These are phyloP conservation scores for Drosophila ambigua DNA, from an alignment of 1,140 invertebrate genomes.

Conservation along the genomic window DNA sequence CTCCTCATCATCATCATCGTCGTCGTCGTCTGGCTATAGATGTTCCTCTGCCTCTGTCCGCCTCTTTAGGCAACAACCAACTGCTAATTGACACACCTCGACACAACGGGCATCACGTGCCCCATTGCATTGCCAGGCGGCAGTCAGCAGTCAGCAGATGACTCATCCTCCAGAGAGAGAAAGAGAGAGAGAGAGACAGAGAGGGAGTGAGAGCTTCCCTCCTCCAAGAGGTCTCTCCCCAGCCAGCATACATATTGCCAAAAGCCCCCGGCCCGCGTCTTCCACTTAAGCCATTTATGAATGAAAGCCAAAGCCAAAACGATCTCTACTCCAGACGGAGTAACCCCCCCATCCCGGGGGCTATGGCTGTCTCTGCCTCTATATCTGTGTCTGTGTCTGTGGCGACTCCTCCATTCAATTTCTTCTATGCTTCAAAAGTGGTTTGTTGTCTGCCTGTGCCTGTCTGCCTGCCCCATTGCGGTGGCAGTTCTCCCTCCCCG, in stretches of 20 bases:
- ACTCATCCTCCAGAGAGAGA: constrained; percentile 35
- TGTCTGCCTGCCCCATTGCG: constrained; percentile 17
- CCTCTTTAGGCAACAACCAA: constrained; percentile 60
- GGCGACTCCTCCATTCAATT: constrained; percentile 57
- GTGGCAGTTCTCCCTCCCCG: background rate
- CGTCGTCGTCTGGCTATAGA: background rate
- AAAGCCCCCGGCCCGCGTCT: constrained; percentile 43
- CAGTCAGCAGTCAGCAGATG: constrained; percentile 35
- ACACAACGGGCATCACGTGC: constrained; percentile 68
- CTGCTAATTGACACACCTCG: constrained; percentile 80
- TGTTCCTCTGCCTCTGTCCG: constrained; percentile 20
- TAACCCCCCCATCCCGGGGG: constrained; percentile 36
- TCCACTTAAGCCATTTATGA: constrained; percentile 67
- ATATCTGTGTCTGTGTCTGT: constrained; percentile 9
- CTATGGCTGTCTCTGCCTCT: background rate
- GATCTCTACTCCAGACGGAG: constrained; percentile 3
- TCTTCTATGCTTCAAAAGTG: constrained; percentile 59
- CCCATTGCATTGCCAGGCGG: constrained; percentile 34
- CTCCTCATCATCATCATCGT: constrained; percentile 13
- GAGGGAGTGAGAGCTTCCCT: no score
- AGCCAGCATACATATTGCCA: constrained; percentile 63
- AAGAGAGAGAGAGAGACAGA: no score
- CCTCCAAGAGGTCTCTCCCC: background rate
- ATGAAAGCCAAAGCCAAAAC: constrained; percentile 53
- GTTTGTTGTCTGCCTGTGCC: constrained; percentile 49